phyloP scores from a whole-genome alignment of 1,140 invertebrate genomes.

The Protaetia brevitarsis region DNA sequence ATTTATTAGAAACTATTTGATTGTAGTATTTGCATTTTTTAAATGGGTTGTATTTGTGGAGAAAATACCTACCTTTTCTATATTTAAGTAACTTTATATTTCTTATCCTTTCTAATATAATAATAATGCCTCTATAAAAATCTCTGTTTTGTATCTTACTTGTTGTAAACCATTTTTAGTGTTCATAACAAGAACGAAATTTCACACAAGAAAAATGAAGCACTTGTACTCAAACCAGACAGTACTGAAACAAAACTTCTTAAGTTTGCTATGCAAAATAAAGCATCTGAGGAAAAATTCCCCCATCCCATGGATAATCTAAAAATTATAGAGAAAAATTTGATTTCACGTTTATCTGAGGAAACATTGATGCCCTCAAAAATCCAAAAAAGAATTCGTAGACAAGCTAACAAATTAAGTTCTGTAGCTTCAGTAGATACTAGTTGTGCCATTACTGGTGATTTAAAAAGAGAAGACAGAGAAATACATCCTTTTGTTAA shows the following conservation, averaged over 20 bases:
- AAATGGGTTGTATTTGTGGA: too few relatives aligned
- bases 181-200: neutral
- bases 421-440: neutral
- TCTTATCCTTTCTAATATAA: too few relatives aligned
- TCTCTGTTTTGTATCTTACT: too few relatives aligned
- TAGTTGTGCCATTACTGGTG: neutral
- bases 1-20: neutral
- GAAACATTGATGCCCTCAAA: conserved; percentile 26
- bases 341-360: conserved; percentile 12
- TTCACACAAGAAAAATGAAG: conserved; percentile 23
- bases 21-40: too few relatives aligned
- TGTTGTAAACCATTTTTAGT: neutral
- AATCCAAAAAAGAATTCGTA: conserved; percentile 27
- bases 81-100: too few relatives aligned
- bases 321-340: conserved; percentile 39
- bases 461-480: neutral
- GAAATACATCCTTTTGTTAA: conserved; percentile 5
- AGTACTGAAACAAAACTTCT: conserved; percentile 40
- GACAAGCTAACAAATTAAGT: neutral
- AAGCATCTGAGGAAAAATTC: conserved; percentile 7
- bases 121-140: too few relatives aligned
- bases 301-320: conserved; percentile 44
- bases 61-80: too few relatives aligned
- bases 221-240: conserved; percentile 36
- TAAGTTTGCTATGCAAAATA: conserved; percentile 38